Conservation (phyloP, 2,113 vertebrate genomes). For the Anolis carolinensis region DNA sequence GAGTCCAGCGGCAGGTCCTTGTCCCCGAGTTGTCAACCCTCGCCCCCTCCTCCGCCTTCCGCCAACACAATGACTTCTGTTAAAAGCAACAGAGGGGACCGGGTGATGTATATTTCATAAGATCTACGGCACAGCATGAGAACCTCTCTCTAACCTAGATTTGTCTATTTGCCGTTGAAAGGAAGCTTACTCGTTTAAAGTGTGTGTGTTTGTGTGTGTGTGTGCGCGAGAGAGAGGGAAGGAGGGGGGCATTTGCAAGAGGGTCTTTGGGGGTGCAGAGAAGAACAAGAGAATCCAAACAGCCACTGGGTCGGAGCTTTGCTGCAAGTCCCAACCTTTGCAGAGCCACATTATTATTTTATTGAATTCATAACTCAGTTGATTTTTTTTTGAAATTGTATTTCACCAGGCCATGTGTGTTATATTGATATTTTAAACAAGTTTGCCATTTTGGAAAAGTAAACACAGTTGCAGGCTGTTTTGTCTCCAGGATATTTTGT, state of each 20-base stretch:
- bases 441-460: conserved; percentile 25
- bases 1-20: conserved; percentile 1
- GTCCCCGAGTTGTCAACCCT: neutral
- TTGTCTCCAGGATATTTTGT: neutral
- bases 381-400: neutral
- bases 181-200: neutral
- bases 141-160: neutral
- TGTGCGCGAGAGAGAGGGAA: too few species aligned
- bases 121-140: neutral
- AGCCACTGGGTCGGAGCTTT: neutral
- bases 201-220: neutral
- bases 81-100: neutral
- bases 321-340: neutral
- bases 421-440: neutral
- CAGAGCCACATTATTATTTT: neutral
- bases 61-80: neutral
- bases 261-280: neutral
- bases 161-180: neutral
- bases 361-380: conserved; percentile 7
- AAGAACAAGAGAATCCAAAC: neutral
- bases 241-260: neutral
- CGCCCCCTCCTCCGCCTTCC: too few species aligned
- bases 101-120: neutral
- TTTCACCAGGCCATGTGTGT: neutral
- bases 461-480: neutral